phyloP scores from a whole-genome alignment of 2,888 invertebrate genomes.

The Glyphotaelius pellucidus region DNA sequence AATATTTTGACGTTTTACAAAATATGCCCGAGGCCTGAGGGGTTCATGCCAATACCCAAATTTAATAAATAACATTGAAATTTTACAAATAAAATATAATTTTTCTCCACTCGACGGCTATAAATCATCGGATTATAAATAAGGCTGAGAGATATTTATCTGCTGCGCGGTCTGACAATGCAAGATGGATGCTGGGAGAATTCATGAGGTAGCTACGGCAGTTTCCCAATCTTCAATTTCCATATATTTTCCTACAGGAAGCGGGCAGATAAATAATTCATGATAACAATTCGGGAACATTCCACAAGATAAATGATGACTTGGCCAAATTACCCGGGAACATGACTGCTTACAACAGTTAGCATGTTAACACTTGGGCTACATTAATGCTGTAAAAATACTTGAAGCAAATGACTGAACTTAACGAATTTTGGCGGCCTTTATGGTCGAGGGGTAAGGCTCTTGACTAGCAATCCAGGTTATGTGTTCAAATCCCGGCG shows the following conservation, averaged over 20 bases:
- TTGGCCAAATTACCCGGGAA: background rate
- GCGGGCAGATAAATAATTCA: background rate
- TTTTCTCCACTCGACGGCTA: background rate
- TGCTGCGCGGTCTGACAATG: background rate
- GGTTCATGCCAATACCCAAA: background rate
- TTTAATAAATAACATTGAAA: background rate
- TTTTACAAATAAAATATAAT: background rate
- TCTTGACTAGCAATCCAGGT: too few relatives aligned
- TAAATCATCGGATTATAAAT: background rate
- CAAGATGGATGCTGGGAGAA: slow-evolving; percentile 31
- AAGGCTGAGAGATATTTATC: slow-evolving; percentile 8
- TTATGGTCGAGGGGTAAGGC: too few relatives aligned
- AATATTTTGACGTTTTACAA: too few relatives aligned
- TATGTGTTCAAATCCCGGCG: too few relatives aligned
- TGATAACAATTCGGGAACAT: background rate
- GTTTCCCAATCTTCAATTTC: slow-evolving; percentile 29
- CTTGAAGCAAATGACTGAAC: too few relatives aligned
- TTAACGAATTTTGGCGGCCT: too few relatives aligned
- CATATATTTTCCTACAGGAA: slow-evolving; percentile 26
- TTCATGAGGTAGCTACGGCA: slow-evolving; percentile 8
- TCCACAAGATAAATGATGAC: background rate
- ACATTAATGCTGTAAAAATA: background rate
- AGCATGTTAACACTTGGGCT: background rate
- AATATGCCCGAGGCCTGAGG: background rate
- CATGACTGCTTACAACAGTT: background rate